These are phyloP conservation scores for Sinonovacula constricta DNA, from an alignment of 1,140 invertebrate species.

Conservation along the genomic window DNA sequence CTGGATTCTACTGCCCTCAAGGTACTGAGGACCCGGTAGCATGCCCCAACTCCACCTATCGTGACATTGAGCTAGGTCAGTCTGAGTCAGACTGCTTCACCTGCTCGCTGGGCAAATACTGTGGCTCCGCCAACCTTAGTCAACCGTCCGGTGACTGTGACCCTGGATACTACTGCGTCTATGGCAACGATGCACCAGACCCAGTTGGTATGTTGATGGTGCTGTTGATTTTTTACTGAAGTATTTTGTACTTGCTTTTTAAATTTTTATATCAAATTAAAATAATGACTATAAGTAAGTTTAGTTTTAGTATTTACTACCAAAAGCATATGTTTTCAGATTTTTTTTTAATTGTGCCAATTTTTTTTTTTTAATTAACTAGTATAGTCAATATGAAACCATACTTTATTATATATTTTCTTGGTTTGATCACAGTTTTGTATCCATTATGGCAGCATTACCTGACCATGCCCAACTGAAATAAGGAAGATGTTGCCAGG, in stretches of 20 bases:
- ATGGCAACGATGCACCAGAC: constrained; percentile 66
- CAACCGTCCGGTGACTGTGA: constrained; percentile 66
- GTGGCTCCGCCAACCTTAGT: constrained; percentile 63
- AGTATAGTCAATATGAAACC: too few species aligned
- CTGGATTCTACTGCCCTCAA: constrained; percentile 70
- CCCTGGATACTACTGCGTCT: constrained; percentile 71
- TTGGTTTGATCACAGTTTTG: too few species aligned
- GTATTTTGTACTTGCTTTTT: background rate
- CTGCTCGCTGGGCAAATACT: constrained; percentile 72
- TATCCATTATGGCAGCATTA: too few species aligned
- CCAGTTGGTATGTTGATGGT: constrained; percentile 66
- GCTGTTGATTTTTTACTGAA: background rate
- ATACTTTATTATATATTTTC: too few species aligned
- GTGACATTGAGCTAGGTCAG: constrained; percentile 59
- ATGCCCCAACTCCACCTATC: constrained; percentile 73
- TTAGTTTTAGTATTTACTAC: background rate
- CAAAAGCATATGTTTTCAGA: too few species aligned
- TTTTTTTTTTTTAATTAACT: too few species aligned
- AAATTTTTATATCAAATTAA: background rate
- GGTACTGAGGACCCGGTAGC: constrained; percentile 69
- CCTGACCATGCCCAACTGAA: too few species aligned
- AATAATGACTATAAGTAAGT: background rate
- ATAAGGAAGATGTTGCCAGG: too few species aligned
- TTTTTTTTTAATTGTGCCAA: too few species aligned
- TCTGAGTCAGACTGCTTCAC: constrained; percentile 61